These are phyloP conservation scores for Pseudorasbora parva DNA, from an alignment of 2,113 vertebrate species.

Conservation along the genomic window DNA sequence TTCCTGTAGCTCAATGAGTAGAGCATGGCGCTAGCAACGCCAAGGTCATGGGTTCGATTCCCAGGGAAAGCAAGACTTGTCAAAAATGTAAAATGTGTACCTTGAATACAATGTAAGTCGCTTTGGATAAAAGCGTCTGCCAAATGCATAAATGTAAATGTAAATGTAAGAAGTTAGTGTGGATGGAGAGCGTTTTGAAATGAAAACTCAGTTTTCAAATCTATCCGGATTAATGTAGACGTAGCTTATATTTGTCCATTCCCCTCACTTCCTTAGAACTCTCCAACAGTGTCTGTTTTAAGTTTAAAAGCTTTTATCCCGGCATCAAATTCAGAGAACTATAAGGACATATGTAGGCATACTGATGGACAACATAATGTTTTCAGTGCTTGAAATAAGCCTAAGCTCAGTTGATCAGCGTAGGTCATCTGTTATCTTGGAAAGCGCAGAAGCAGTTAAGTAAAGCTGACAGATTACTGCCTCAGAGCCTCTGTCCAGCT, in stretches of 20 bases:
- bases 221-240: too few relatives aligned
- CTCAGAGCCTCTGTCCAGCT: slow-evolving; percentile 37
- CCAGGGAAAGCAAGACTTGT: too few relatives aligned
- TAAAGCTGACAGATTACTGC: slow-evolving; percentile 48
- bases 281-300: slow-evolving; percentile 24
- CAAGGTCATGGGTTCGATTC: too few relatives aligned
- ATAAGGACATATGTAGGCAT: slow-evolving; percentile 1
- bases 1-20: too few relatives aligned
- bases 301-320: slow-evolving; percentile 14
- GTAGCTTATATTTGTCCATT: neutral
- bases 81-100: too few relatives aligned
- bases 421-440: slow-evolving; percentile 47
- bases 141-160: too few relatives aligned
- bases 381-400: slow-evolving; percentile 46
- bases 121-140: too few relatives aligned
- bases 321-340: slow-evolving; percentile 23
- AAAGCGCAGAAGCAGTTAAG: slow-evolving; percentile 35
- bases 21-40: too few relatives aligned
- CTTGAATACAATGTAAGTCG: too few relatives aligned
- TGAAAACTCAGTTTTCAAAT: too few relatives aligned
- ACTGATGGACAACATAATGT: slow-evolving; percentile 44
- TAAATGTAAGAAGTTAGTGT: too few relatives aligned
- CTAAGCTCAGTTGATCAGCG: slow-evolving; percentile 47
- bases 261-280: neutral
- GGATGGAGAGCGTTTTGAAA: too few relatives aligned